Evolutionary conservation across 2,113 vertebrate genomes (phyloP).

Genomic region (Paradoxurus hermaphroditus): DNA sequence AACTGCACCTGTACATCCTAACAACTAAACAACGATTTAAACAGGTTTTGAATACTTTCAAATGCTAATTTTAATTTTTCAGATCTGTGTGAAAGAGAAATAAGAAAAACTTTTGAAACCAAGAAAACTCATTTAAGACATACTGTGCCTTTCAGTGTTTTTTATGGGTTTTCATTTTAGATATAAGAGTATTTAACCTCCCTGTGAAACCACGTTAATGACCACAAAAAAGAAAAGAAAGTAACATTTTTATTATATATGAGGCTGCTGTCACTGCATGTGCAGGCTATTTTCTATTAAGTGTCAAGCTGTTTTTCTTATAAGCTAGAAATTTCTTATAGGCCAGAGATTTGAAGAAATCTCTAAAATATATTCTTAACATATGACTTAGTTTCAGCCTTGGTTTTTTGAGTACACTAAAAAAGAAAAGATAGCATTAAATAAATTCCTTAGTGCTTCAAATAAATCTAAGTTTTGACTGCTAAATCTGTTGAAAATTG

Average conservation of each 20-base stretch:
- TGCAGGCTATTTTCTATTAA: slow-evolving; percentile 74
- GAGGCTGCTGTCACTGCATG: slow-evolving; percentile 72
- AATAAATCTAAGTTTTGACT: slow-evolving; percentile 39
- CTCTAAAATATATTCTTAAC: not conserved
- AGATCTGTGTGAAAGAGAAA: slow-evolving; percentile 84
- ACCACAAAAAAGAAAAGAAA: slow-evolving; percentile 88
- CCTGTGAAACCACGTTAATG: slow-evolving; percentile 81
- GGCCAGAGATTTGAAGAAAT: slow-evolving; percentile 30
- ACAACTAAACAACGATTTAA: slow-evolving; percentile 76
- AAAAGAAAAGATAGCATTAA: not conserved
- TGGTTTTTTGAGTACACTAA: not conserved
- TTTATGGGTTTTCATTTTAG: slow-evolving; percentile 83
- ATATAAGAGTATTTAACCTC: slow-evolving; percentile 76
- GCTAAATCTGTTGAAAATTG: not conserved
- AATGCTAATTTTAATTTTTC: slow-evolving; percentile 88
- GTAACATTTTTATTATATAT: slow-evolving; percentile 83
- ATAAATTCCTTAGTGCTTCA: not conserved
- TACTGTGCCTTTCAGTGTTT: slow-evolving; percentile 81
- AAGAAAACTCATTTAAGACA: slow-evolving; percentile 85
- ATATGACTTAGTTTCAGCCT: not conserved
- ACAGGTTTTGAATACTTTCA: slow-evolving; percentile 85
- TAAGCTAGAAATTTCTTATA: slow-evolving; percentile 57
- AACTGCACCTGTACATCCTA: slow-evolving; percentile 81
- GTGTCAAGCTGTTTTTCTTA: slow-evolving; percentile 73
- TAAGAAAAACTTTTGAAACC: slow-evolving; percentile 89